phyloP scores from a whole-genome alignment of 92 coral and sea anemone genomes.

The Chrysogorgia sp. region DNA sequence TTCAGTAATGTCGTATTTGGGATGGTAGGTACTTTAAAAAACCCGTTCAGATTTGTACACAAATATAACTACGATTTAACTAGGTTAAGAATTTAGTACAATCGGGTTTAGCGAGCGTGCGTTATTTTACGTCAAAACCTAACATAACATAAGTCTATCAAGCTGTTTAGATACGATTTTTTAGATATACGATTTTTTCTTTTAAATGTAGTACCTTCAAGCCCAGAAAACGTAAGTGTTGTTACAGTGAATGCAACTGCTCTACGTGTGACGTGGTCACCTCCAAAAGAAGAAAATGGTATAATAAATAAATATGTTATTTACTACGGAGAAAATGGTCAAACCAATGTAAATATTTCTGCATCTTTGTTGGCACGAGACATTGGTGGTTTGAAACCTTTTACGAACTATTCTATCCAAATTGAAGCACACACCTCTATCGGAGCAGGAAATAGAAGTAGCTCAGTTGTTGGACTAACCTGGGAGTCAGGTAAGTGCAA shows the following conservation, averaged over 20 bases:
- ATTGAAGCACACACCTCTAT: conserved; percentile 59
- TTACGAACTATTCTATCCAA: conserved; percentile 50
- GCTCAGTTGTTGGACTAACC: conserved; percentile 34
- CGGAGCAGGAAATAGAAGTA: conserved; percentile 63
- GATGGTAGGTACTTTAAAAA: too few species aligned
- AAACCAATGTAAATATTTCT: conserved; percentile 10
- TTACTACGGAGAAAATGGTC: conserved; percentile 26
- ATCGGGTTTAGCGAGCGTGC: too few species aligned
- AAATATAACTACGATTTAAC: too few species aligned
- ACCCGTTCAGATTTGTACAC: too few species aligned
- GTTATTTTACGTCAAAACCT: too few species aligned
- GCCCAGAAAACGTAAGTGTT: conserved; percentile 51
- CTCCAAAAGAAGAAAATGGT: conserved; percentile 65
- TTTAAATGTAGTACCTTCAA: conserved; percentile 46
- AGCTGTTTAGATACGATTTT: too few species aligned
- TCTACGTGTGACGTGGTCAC: conserved; percentile 52
- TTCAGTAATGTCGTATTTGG: too few species aligned
- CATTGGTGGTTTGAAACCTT: conserved; percentile 46
- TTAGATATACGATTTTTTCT: too few species aligned
- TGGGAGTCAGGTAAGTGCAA: conserved; percentile 60
- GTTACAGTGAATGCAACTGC: conserved; percentile 35
- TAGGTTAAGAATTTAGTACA: too few species aligned
- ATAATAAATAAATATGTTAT: conserved; percentile 46
- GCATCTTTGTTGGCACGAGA: conserved; percentile 8
- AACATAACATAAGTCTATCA: too few species aligned